Evolutionary conservation across 2,888 invertebrate species (phyloP).

Genomic region (Coremacera marginata): DNA sequence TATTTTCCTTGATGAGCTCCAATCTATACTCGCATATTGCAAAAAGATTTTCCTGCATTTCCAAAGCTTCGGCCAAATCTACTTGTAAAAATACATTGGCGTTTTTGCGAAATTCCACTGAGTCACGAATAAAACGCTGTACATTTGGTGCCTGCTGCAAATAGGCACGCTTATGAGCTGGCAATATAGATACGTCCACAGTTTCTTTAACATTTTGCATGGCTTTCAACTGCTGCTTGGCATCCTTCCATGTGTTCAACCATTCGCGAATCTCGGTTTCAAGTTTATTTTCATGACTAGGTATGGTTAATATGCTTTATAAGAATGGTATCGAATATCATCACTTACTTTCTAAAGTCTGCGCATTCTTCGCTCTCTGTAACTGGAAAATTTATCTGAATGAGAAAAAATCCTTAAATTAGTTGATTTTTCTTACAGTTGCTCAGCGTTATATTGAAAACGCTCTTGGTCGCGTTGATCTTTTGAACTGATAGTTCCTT

Average conservation of each 20-base stretch:
- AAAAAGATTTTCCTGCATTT: constrained; percentile 50
- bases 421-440: constrained; percentile 49
- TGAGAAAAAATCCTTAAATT: not conserved
- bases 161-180: constrained; percentile 55
- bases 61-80: constrained; percentile 51
- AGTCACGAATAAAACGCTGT: constrained; percentile 55
- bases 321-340: not conserved
- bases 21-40: constrained; percentile 47
- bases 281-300: constrained; percentile 52
- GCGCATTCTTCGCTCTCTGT: constrained; percentile 33
- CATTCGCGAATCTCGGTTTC: constrained; percentile 54
- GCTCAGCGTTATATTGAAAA: constrained; percentile 54
- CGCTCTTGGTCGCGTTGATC: constrained; percentile 46
- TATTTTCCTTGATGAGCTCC: constrained; percentile 35
- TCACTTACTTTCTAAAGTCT: constrained; percentile 49
- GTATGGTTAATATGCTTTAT: not conserved
- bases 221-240: constrained; percentile 36
- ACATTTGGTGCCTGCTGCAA: constrained; percentile 55
- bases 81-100: constrained; percentile 51
- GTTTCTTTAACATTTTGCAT: constrained; percentile 42
- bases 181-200: constrained; percentile 48
- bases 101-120: constrained; percentile 53
- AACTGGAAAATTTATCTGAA: not conserved
- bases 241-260: constrained; percentile 45
- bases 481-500: constrained; percentile 18